A percentile compares a stretch with the other conserved stretches of the same genome.
Conservation (phyloP, 2,113 vertebrate genomes). For the Mustela lutreola region DNA sequence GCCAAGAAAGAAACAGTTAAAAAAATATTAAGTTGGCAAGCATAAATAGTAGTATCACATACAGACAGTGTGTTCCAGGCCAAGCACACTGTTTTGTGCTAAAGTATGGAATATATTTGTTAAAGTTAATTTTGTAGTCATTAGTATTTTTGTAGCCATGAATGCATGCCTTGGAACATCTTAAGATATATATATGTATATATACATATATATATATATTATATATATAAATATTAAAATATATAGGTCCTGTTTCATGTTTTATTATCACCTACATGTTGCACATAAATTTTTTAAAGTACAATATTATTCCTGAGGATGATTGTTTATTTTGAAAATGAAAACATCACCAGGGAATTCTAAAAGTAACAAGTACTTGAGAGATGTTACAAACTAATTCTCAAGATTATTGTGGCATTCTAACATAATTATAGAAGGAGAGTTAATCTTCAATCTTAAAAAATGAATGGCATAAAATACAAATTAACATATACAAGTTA, state of each 20-base stretch:
- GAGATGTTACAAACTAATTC: not conserved
- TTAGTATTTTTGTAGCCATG: constrained; percentile 52
- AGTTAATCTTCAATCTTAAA: constrained; percentile 12
- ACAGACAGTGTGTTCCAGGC: constrained; percentile 13
- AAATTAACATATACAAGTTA: not conserved
- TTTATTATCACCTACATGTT: constrained; percentile 41
- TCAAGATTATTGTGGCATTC: not conserved
- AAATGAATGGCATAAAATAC: not conserved
- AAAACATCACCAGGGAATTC: not conserved
- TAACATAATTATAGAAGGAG: not conserved
- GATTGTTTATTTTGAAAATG: constrained; percentile 54
- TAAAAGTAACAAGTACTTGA: constrained; percentile 47
- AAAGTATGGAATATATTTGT: constrained; percentile 61
- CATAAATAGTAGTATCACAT: constrained; percentile 45
- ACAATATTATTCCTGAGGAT: not conserved
- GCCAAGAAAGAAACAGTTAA: constrained; percentile 61
- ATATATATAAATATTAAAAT: not conserved
- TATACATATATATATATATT: too few species aligned
- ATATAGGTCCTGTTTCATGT: not conserved
- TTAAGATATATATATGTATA: not conserved
- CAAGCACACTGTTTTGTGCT: constrained; percentile 55
- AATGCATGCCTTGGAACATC: constrained; percentile 5
- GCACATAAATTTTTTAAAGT: not conserved
- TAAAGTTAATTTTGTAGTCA: constrained; percentile 26
- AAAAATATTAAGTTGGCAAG: constrained; percentile 67